A percentile compares a stretch with the other conserved stretches of the same genome.
These are phyloP conservation scores for Adrianichthys oophorus DNA, from an alignment of 2,797 vertebrate genomes.

Conservation along the genomic window DNA sequence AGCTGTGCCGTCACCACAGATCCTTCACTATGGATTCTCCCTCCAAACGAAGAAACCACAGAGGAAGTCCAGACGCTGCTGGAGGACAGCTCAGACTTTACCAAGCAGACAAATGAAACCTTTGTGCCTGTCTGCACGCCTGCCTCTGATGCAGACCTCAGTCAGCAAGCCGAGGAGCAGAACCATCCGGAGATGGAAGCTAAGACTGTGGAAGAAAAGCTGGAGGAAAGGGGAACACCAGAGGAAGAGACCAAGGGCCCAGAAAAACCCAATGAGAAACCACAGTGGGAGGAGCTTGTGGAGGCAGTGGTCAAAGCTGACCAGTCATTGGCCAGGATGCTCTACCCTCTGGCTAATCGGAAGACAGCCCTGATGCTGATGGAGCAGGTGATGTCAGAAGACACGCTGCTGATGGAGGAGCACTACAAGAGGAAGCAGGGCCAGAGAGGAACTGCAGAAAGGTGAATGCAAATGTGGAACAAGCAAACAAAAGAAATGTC, in stretches of 20 bases:
- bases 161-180: conserved; percentile 39
- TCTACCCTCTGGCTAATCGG: conserved; percentile 81
- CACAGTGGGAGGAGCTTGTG: conserved; percentile 78
- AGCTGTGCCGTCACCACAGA: conserved; percentile 75
- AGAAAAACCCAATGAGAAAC: conserved; percentile 44
- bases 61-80: conserved; percentile 25
- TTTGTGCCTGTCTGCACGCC: conserved; percentile 14
- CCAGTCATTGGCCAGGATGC: conserved; percentile 78
- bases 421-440: conserved; percentile 82
- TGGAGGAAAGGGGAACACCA: conserved; percentile 25
- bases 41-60: conserved; percentile 41
- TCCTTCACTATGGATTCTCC: conserved; percentile 62
- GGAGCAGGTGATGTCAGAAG: conserved; percentile 89
- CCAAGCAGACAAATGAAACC: conserved; percentile 20
- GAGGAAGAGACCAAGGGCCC: conserved; percentile 46
- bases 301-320: conserved; percentile 82
- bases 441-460: conserved; percentile 55
- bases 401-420: conserved; percentile 82
- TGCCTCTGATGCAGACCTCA: conserved; percentile 28
- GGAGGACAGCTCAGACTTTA: conserved; percentile 18
- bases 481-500: neutral
- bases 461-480: conserved; percentile 48
- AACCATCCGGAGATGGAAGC: conserved; percentile 20
- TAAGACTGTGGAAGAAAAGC: conserved; percentile 15
- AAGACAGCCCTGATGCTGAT: conserved; percentile 88